These are phyloP conservation scores for Drosophila aldrichi DNA, from an alignment of 2,888 invertebrate species.

Conservation along the genomic window DNA sequence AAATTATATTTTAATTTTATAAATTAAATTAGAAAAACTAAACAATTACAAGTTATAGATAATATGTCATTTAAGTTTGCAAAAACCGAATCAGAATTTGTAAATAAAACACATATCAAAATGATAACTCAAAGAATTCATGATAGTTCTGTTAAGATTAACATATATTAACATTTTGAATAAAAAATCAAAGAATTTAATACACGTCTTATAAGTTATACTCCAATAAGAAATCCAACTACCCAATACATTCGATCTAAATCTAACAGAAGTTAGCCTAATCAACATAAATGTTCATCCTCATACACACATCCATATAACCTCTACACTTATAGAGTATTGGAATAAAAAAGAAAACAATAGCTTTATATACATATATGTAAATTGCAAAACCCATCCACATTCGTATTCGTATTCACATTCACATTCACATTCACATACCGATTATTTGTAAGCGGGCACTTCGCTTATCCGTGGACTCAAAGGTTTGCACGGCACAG, in stretches of 20 bases:
- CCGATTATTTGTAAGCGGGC: conserved; percentile 85
- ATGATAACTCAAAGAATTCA: too few species aligned
- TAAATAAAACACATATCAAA: too few species aligned
- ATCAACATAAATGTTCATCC: neutral
- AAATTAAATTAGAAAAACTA: too few species aligned
- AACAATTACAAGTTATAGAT: too few species aligned
- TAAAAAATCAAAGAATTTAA: too few species aligned
- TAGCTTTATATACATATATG: conserved; percentile 21
- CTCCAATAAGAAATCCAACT: neutral
- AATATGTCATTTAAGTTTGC: too few species aligned
- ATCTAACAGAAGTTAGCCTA: too few species aligned
- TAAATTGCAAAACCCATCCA: conserved; percentile 22
- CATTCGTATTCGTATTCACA: neutral
- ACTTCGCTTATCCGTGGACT: conserved; percentile 85
- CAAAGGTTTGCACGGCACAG: conserved; percentile 85
- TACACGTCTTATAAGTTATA: too few species aligned
- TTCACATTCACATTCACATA: conserved; percentile 48
- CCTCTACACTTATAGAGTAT: conserved; percentile 1
- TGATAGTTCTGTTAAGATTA: too few species aligned
- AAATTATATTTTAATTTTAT: too few species aligned
- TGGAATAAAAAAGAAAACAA: conserved; percentile 14
- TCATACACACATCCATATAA: neutral
- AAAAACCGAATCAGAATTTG: too few species aligned
- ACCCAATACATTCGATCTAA: neutral
- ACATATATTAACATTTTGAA: too few species aligned